A percentile compares a stretch with the other conserved stretches of the same genome.
Evolutionary conservation across 2,113 vertebrate genomes (phyloP).

Genomic region (Ophiodon elongatus): DNA sequence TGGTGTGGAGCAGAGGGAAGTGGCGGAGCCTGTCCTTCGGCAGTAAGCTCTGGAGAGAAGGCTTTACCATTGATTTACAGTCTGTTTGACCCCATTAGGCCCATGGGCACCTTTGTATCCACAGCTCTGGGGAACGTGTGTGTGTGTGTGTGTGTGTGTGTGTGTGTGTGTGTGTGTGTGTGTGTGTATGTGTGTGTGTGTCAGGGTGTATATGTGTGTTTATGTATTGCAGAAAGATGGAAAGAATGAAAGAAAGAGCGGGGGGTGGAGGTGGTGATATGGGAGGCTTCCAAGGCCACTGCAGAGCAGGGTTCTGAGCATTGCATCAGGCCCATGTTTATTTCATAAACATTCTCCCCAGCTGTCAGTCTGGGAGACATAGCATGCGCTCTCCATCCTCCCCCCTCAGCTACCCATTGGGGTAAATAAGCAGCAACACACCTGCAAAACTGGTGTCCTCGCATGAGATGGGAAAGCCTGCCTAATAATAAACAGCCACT

Average conservation of each 20-base stretch:
- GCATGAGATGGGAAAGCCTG: slow-evolving; percentile 34
- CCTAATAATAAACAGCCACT: slow-evolving; percentile 53
- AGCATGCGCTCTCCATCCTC: slow-evolving; percentile 34
- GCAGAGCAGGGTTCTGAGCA: slow-evolving; percentile 68
- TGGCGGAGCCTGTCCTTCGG: slow-evolving; percentile 50
- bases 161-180: slow-evolving; percentile 43
- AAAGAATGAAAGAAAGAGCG: slow-evolving; percentile 60
- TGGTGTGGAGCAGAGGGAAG: slow-evolving; percentile 17
- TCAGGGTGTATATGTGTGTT: slow-evolving; percentile 39
- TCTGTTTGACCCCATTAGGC: slow-evolving; percentile 81
- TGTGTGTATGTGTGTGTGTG: neutral
- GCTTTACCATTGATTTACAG: slow-evolving; percentile 77
- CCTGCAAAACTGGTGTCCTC: slow-evolving; percentile 67
- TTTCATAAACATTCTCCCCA: slow-evolving; percentile 81
- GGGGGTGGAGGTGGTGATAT: slow-evolving; percentile 48
- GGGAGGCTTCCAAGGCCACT: slow-evolving; percentile 75
- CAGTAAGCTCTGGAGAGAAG: slow-evolving; percentile 51
- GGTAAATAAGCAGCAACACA: slow-evolving; percentile 75
- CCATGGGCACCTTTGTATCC: slow-evolving; percentile 73
- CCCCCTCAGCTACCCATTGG: slow-evolving; percentile 61
- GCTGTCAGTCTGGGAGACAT: slow-evolving; percentile 77
- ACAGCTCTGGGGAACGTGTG: slow-evolving; percentile 58
- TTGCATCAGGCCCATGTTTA: slow-evolving; percentile 84
- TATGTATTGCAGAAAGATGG: slow-evolving; percentile 51
- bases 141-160: slow-evolving; percentile 42